Evolutionary conservation across 2,888 invertebrate genomes (phyloP).

Genomic region (Ochlodes sylvanus): DNA sequence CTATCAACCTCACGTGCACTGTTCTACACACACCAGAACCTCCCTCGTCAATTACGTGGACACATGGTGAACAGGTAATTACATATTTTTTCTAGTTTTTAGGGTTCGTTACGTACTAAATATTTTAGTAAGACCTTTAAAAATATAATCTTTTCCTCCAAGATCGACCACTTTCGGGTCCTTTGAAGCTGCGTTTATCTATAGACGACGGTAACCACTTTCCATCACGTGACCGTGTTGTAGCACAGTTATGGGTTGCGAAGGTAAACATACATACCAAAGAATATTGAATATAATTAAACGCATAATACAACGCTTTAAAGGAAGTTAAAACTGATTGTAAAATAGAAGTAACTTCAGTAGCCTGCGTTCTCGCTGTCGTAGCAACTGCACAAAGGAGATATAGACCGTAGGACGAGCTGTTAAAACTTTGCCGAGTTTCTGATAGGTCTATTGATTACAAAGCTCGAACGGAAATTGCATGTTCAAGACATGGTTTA

Average conservation of each 20-base stretch:
- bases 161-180: no score
- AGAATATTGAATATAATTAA: no score
- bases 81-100: background rate
- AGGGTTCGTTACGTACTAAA: no score
- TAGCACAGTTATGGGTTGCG: no score
- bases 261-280: no score
- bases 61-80: conserved; percentile 90
- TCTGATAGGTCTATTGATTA: conserved; percentile 9
- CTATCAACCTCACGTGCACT: conserved; percentile 94
- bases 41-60: conserved; percentile 93
- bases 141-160: no score
- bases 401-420: background rate
- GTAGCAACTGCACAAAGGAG: background rate
- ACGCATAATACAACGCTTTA: background rate
- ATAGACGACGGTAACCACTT: no score
- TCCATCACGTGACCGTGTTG: no score
- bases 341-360: background rate
- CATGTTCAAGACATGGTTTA: conserved; percentile 2
- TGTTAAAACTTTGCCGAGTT: background rate
- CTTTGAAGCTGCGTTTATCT: no score
- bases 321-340: background rate
- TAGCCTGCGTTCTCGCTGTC: background rate
- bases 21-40: conserved; percentile 94
- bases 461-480: background rate
- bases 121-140: no score